Conservation (phyloP, 2,888 invertebrate species). For the Meiosimyza decipiens region DNA sequence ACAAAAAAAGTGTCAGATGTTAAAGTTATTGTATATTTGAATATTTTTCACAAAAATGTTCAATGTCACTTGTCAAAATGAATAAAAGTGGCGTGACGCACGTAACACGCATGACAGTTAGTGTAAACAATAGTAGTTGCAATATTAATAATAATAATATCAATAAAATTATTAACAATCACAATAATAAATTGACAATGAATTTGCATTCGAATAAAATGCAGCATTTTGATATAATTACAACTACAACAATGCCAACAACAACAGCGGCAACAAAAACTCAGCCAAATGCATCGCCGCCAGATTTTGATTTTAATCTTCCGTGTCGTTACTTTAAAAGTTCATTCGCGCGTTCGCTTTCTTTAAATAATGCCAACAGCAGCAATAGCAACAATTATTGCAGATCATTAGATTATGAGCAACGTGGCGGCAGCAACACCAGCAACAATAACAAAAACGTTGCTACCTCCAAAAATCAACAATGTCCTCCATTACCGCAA, state of each 20-base stretch:
- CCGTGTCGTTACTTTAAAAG: conserved; percentile 70
- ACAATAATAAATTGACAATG: background rate
- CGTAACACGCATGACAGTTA: conserved; percentile 23
- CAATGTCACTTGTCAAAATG: background rate
- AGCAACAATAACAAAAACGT: conserved; percentile 13
- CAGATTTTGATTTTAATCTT: conserved; percentile 65
- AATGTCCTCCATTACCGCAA: conserved; percentile 23
- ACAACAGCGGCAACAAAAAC: conserved; percentile 25
- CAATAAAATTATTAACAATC: conserved; percentile 13
- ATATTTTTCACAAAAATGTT: too few species aligned
- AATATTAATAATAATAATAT: background rate
- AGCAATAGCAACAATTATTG: conserved; percentile 51
- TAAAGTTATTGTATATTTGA: too few species aligned
- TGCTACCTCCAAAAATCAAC: conserved; percentile 23
- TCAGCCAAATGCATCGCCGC: conserved; percentile 48
- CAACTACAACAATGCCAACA: conserved; percentile 18
- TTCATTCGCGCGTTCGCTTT: conserved; percentile 70
- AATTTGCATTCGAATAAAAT: conserved; percentile 28
- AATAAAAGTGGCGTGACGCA: conserved; percentile 21
- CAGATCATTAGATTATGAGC: conserved; percentile 66
- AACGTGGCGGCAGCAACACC: conserved; percentile 40
- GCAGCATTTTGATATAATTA: conserved; percentile 13
- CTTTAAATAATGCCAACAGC: conserved; percentile 56
- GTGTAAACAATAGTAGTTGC: conserved; percentile 14
- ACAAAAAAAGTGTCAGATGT: too few species aligned